These are phyloP conservation scores for Hemichromis elongatus DNA, from an alignment of 2,113 vertebrate genomes.

Conservation along the genomic window DNA sequence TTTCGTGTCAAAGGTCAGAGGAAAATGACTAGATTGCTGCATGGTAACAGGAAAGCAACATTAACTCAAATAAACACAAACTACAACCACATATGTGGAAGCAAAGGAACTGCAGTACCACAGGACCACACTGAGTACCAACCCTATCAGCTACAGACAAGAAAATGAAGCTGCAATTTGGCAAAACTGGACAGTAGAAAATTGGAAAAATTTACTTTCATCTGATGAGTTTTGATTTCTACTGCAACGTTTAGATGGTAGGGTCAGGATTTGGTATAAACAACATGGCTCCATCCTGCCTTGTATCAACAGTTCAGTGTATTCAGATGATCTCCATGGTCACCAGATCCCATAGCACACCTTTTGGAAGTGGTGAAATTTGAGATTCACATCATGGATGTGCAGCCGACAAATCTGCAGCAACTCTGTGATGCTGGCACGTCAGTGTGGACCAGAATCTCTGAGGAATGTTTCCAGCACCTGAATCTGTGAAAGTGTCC, in stretches of 20 bases:
- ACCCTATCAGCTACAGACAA: neutral
- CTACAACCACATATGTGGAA: neutral
- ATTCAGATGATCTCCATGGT: neutral
- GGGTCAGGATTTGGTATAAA: neutral
- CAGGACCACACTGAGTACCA: neutral
- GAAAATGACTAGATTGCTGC: neutral
- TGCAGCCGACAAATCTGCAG: neutral
- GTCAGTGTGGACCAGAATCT: neutral
- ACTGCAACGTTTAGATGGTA: neutral
- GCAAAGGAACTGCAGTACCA: neutral
- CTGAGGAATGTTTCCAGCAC: neutral
- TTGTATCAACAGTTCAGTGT: neutral
- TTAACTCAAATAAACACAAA: neutral
- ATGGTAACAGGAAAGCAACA: neutral
- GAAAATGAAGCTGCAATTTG: neutral
- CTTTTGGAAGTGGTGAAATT: neutral
- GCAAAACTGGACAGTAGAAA: neutral
- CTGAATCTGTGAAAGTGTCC: neutral
- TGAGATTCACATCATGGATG: neutral
- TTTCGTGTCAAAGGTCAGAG: neutral
- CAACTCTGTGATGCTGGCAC: neutral
- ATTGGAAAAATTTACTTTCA: neutral
- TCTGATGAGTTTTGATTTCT: neutral
- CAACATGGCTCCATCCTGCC: neutral
- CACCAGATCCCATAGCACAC: neutral